Evolutionary conservation across 2,797 vertebrate species (phyloP).

Genomic region (Leuciscus waleckii): DNA sequence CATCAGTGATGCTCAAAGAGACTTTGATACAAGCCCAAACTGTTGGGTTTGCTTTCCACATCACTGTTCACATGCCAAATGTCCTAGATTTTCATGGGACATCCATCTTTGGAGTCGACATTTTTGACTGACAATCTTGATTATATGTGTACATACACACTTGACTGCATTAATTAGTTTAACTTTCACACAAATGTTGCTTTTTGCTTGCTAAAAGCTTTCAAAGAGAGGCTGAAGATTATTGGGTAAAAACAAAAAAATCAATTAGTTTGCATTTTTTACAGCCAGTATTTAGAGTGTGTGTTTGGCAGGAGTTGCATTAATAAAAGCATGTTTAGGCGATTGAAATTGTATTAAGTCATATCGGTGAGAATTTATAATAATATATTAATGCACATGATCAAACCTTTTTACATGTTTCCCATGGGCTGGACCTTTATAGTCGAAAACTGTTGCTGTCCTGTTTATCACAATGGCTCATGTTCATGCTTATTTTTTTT

Average conservation of each 20-base stretch:
- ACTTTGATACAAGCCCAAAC: constrained; percentile 36
- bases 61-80: constrained; percentile 28
- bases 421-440: constrained; percentile 6
- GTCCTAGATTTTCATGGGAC: constrained; percentile 31
- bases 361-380: constrained; percentile 18
- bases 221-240: neutral
- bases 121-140: neutral
- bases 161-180: constrained; percentile 5
- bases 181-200: neutral
- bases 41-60: constrained; percentile 24
- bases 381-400: constrained; percentile 16
- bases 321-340: neutral
- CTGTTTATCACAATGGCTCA: neutral
- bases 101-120: neutral
- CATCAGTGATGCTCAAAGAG: constrained; percentile 43
- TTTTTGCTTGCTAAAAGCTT: neutral
- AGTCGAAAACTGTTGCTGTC: neutral
- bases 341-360: constrained; percentile 3
- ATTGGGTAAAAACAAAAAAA: neutral
- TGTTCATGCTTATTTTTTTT: constrained; percentile 3
- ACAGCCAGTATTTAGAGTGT: neutral
- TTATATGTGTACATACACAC: too few species aligned
- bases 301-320: constrained; percentile 14
- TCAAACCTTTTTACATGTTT: constrained; percentile 31
- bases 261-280: neutral